Evolutionary conservation across 2,888 invertebrate genomes (phyloP), one percentile per base, ranked within the genome.

Genomic region (Sarcophaga caerulescens): DNA sequence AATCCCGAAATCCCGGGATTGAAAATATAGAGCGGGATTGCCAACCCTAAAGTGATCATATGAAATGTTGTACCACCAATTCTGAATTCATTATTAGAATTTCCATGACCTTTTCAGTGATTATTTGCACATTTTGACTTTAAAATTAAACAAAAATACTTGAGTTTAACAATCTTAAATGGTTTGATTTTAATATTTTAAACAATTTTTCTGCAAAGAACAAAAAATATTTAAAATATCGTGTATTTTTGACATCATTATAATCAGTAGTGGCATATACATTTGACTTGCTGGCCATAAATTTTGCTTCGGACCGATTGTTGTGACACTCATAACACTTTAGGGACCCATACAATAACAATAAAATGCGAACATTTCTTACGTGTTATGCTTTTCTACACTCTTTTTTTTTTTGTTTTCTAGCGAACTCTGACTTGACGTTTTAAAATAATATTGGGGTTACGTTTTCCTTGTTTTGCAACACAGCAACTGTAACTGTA

Each of bases 281-380:
- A 85, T 85, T 77, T 89, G 89, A 88, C 88, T 89, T 89, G 84
- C 63, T 88, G 87, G 76, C 89, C 90, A 92, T 92, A 92, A 92
- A 92, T 92, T 91, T 89, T 91, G 90, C 91, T 91, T 90, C 91
- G 90, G 90, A 90, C 91, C 90, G 90, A 91, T 91, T 92, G 91
- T 89, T 90, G 89, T 90, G 91, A 91, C 91, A 90, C 90, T 91
- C 91, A 92, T 90, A 90, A 91, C 90, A 91, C 92, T 91, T 92
- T 89, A 88, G 92, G 92, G 92, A 92, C 91, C 91, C 90, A 92
- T 92, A 91, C 63, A 68, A 57, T 88, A 89, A 90, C 90, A 90
- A 91, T 35, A 35, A 35, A 35, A 35, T 35, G 35, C 8, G 35
- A 35, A 35, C 35, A 35, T 35, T 35, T 35, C 35, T 35, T 35